These are phyloP conservation scores for Papilio helenus DNA, from an alignment of 1,140 invertebrate genomes.

Conservation along the genomic window DNA sequence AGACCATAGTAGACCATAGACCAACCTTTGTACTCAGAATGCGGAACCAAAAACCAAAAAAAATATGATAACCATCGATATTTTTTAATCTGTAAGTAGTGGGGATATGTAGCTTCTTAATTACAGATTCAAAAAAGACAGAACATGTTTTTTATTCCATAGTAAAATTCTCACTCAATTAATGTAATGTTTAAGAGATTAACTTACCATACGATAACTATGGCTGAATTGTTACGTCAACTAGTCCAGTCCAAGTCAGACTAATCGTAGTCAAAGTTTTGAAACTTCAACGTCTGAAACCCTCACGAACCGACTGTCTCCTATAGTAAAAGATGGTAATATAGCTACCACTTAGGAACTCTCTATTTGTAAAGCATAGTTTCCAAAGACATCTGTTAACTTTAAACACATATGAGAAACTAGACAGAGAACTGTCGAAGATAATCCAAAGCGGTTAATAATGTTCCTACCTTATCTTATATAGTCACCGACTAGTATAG, in stretches of 20 bases:
- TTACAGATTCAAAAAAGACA: no score
- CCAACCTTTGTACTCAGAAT: background rate
- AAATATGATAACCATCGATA: background rate
- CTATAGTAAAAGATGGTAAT: background rate
- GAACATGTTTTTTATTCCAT: no score
- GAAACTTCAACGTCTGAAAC: conserved; percentile 8
- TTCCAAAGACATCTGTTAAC: background rate
- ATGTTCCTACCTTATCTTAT: background rate
- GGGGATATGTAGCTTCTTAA: no score
- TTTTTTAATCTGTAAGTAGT: no score
- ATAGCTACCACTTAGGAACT: background rate
- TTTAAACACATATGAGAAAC: background rate
- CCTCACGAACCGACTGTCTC: background rate
- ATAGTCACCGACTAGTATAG: no score
- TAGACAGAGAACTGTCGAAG: background rate
- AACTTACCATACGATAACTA: background rate
- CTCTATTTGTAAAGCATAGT: background rate
- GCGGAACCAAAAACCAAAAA: background rate
- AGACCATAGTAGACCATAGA: background rate
- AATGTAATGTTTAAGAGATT: background rate
- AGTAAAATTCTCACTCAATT: no score
- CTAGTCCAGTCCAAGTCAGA: background rate
- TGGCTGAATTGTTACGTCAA: background rate
- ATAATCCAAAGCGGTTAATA: background rate
- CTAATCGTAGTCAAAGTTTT: conserved; percentile 6